Base-by-base conservation (phyloP, 2,888 invertebrate species). In the Hyposoter dolosus region DNA sequence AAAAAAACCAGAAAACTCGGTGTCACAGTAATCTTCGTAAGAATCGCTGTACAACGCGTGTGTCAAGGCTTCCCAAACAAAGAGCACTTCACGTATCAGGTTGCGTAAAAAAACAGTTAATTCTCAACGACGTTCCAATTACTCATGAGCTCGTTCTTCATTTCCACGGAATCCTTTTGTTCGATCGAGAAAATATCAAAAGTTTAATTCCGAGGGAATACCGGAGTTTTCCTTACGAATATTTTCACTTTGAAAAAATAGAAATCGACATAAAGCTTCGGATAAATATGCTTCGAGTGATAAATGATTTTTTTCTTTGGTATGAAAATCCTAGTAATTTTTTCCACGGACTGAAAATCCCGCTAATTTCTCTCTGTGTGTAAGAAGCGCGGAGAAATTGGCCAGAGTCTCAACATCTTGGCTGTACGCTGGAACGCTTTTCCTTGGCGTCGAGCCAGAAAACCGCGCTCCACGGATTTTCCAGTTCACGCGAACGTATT, bases 391-490 rank as follows among this genome's bases (percentile, higher is more conserved):
- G 68, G 75, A 79, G 81, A 74, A 87, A 87, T 82, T 83, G 83
- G 82, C 82, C 84, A 63, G 80, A 86, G 78, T 74, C 82, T 78
- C 69, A 80, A 75, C 84, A 82, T 86, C 86, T 87, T 84, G 84
- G 68, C 72, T 78, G 23, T 68, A 77, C 74, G 77, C 60, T 83
- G 63, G 77, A 83, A 83, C 83, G 81, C 77, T 86, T 74, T 74
- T 83, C 60, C 76, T 81, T 86, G 86, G 86, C 80, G 43, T 60
- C 50, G 32, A 68, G 83, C 86, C 86, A 86, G 72, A 83, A 81
- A 77, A 66, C 50, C 72, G 68, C 80, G 76, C 83, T 81, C 53
- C 45, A 68, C 83, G 86, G 86, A 86, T 86, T 86, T 86, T 86
- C 83, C 81, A 83, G 83, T 83, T 83, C 77, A 83, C 86, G 83